Evolutionary conservation across 2,113 vertebrate genomes (phyloP).

Genomic region (Phrynosoma platyrhinos): DNA sequence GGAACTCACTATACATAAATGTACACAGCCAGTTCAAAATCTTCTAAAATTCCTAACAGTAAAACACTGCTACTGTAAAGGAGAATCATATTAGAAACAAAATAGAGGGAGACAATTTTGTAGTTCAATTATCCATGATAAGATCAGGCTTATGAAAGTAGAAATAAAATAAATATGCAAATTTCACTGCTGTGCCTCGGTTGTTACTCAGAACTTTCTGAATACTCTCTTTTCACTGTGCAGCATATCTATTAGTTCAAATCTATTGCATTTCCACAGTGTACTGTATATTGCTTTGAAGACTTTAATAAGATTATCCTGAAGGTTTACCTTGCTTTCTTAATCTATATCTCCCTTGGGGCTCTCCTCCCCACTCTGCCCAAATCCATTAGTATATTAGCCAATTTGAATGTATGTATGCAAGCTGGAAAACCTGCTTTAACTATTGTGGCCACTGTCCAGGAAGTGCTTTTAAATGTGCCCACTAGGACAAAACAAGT

Average conservation of each 20-base stretch:
- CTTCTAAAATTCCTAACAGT: constrained; percentile 33
- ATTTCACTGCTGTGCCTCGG: constrained; percentile 52
- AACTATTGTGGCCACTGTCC: background rate
- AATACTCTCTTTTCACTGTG: constrained; percentile 31
- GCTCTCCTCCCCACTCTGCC: background rate
- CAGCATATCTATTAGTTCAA: constrained; percentile 49
- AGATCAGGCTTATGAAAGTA: constrained; percentile 30
- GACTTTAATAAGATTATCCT: constrained; percentile 58
- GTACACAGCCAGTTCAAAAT: constrained; percentile 17
- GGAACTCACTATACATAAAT: background rate
- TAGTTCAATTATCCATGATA: constrained; percentile 52
- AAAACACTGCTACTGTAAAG: constrained; percentile 36
- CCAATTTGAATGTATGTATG: constrained; percentile 34
- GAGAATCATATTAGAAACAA: constrained; percentile 26
- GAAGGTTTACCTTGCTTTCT: constrained; percentile 51
- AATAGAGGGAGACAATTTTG: constrained; percentile 41
- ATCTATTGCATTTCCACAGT: constrained; percentile 35
- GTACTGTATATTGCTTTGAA: constrained; percentile 48
- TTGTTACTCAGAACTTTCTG: constrained; percentile 46
- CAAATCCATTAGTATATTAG: constrained; percentile 31
- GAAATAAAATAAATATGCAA: constrained; percentile 2
- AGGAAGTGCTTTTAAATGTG: background rate
- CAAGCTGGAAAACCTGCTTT: constrained; percentile 32
- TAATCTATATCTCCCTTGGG: constrained; percentile 49
- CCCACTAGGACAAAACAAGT: background rate